Evolutionary conservation across 2,888 invertebrate genomes (phyloP).

Genomic region (Lithophane leautieri): DNA sequence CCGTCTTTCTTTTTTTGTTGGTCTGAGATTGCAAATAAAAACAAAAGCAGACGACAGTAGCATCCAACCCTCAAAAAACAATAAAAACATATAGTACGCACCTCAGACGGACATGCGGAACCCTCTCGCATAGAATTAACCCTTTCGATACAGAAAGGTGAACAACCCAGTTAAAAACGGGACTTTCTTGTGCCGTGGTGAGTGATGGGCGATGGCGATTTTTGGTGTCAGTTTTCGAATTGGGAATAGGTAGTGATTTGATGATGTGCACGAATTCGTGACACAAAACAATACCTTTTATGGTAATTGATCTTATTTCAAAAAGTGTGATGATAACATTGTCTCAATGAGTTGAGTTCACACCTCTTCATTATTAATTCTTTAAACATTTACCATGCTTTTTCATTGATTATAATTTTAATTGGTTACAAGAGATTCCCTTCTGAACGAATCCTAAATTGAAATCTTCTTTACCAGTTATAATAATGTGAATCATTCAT

Average conservation of each 20-base stretch:
- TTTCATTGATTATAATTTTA: background rate
- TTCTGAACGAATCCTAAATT: background rate
- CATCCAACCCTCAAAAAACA: constrained; percentile 79
- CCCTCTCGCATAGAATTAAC: constrained; percentile 87
- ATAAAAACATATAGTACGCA: constrained; percentile 83
- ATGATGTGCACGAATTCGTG: background rate
- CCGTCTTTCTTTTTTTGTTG: no score
- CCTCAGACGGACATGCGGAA: constrained; percentile 82
- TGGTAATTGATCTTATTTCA: background rate
- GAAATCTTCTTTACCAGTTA: background rate
- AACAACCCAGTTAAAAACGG: constrained; percentile 87
- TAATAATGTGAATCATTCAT: background rate
- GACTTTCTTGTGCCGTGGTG: constrained; percentile 75
- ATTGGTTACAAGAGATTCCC: background rate
- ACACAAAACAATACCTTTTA: background rate
- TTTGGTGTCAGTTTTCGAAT: constrained; percentile 4
- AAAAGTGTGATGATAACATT: background rate
- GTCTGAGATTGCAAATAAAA: no score
- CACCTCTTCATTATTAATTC: background rate
- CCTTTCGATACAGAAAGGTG: constrained; percentile 88
- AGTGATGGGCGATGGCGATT: constrained; percentile 71
- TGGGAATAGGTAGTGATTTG: background rate
- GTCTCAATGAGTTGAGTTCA: background rate
- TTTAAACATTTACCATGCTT: background rate
- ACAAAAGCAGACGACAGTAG: constrained; percentile 74